Conservation (phyloP, 2,797 vertebrate species). For the Xenops minutus region DNA sequence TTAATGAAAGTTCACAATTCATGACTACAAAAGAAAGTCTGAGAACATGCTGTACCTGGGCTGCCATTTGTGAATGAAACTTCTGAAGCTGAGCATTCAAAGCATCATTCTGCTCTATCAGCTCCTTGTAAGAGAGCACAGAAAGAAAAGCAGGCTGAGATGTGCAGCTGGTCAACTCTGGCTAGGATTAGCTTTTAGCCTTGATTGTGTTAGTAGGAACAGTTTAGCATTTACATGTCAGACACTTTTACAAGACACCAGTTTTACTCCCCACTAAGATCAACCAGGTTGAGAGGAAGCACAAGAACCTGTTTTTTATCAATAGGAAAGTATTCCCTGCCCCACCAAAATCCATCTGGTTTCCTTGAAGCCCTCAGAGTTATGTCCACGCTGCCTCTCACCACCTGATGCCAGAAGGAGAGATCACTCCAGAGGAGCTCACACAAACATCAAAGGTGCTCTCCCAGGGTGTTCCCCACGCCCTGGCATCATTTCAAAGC, state of each 20-base stretch:
- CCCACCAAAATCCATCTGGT: fast-evolving
- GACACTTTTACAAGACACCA: neutral
- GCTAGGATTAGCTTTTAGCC: conserved; percentile 30
- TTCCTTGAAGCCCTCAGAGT: neutral
- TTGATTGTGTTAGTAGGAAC: conserved; percentile 29
- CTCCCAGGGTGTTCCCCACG: neutral
- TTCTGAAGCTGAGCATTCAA: conserved; percentile 88
- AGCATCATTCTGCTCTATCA: conserved; percentile 90
- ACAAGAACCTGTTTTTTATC: neutral
- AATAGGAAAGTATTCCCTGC: neutral
- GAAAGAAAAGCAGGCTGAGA: conserved; percentile 48
- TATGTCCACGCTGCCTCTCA: neutral
- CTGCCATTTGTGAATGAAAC: conserved; percentile 88
- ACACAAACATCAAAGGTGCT: neutral
- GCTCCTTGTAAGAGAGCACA: conserved; percentile 81
- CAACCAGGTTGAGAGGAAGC: neutral
- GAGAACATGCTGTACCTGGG: conserved; percentile 83
- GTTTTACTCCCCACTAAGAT: neutral
- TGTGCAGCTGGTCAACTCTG: neutral
- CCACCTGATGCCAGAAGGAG: neutral
- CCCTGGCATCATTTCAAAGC: neutral
- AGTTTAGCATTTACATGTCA: neutral
- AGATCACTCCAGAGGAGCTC: neutral
- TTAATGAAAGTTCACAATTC: neutral
- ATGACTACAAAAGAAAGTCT: conserved; percentile 1